A percentile compares a stretch with the other conserved stretches of the same genome.
Evolutionary conservation across 1,140 invertebrate species (phyloP).

Genomic region (Riptortus pedestris): DNA sequence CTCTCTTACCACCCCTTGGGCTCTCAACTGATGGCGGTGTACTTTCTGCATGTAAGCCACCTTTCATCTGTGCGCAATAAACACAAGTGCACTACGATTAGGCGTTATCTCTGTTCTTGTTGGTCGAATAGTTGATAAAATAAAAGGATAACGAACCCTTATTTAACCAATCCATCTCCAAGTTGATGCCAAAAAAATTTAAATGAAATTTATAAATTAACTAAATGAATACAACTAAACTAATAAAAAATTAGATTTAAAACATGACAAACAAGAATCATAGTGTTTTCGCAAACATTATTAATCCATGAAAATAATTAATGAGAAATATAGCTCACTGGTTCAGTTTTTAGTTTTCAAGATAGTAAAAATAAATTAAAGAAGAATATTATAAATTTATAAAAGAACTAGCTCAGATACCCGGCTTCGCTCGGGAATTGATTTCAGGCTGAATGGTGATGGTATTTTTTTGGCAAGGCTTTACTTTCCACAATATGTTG

Average conservation of each 20-base stretch:
- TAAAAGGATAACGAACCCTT: constrained; percentile 17
- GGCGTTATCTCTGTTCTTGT: constrained; percentile 30
- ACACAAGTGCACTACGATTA: constrained; percentile 37
- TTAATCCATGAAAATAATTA: too few relatives aligned
- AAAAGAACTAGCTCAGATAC: too few relatives aligned
- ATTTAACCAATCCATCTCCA: constrained; percentile 11
- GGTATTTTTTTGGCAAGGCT: too few relatives aligned
- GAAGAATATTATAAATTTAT: too few relatives aligned
- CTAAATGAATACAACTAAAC: background rate
- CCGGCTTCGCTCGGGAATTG: too few relatives aligned
- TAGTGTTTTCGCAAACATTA: too few relatives aligned
- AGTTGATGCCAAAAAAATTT: background rate
- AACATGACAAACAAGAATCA: too few relatives aligned
- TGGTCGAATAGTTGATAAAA: constrained; percentile 12
- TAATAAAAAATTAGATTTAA: background rate
- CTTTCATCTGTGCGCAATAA: constrained; percentile 40
- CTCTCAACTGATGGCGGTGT: constrained; percentile 47
- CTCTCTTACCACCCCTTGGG: constrained; percentile 40
- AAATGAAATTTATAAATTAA: background rate
- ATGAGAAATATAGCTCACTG: too few relatives aligned
- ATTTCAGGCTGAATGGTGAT: too few relatives aligned
- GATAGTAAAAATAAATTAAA: too few relatives aligned
- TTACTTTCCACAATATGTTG: too few relatives aligned
- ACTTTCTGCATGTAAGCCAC: constrained; percentile 45
- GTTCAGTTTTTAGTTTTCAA: too few relatives aligned